Percentiles rank a stretch among this genome's conserved stretches.
Conservation (phyloP, 1,140 invertebrate genomes). For the Drosophila nigrodunni region DNA sequence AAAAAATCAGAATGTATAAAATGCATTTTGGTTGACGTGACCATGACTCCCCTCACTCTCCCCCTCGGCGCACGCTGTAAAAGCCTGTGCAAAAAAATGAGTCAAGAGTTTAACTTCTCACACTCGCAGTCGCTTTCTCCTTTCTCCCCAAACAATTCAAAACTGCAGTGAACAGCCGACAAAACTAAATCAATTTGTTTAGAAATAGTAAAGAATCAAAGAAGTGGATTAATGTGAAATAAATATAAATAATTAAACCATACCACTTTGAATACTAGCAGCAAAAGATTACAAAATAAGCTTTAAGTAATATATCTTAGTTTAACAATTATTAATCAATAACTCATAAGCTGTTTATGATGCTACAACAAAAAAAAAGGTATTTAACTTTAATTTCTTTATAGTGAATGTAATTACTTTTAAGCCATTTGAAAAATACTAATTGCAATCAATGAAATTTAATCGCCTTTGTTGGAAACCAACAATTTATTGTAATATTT, state of each 20-base stretch:
- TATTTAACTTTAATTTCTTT: too few relatives aligned
- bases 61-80: neutral
- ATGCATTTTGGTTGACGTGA: slow-evolving; percentile 75
- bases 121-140: slow-evolving; percentile 17
- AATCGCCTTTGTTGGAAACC: neutral
- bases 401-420: too few relatives aligned
- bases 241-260: neutral
- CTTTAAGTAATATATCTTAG: too few relatives aligned
- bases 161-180: slow-evolving; percentile 36
- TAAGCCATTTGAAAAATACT: too few relatives aligned
- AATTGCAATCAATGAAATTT: neutral
- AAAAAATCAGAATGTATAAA: slow-evolving; percentile 57
- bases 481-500: neutral
- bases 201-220: neutral
- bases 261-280: too few relatives aligned
- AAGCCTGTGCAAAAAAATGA: slow-evolving; percentile 21
- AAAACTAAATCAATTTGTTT: slow-evolving; percentile 16
- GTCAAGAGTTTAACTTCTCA: slow-evolving; percentile 33
- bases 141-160: neutral
- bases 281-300: too few relatives aligned
- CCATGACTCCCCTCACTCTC: slow-evolving; percentile 30
- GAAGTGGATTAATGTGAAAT: neutral
- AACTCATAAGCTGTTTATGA: too few relatives aligned
- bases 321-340: too few relatives aligned
- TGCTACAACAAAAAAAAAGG: too few relatives aligned